Percentiles rank a stretch among this genome's conserved stretches.
Conservation (phyloP, 2,797 vertebrate species). For the Sebastes steindachneri region DNA sequence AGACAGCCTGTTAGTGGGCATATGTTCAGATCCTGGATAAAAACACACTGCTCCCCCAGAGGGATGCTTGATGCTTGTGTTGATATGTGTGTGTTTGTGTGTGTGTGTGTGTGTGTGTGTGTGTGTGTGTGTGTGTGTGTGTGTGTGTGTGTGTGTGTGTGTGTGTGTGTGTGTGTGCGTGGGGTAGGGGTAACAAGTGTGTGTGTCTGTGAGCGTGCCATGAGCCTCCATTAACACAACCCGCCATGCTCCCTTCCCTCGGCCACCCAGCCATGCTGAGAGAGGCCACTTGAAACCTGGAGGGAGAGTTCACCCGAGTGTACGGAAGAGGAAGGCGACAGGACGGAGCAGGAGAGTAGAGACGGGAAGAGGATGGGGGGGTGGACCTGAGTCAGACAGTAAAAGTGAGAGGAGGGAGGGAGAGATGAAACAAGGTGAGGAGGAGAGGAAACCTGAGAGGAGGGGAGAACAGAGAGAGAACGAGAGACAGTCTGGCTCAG, state of each 20-base stretch:
- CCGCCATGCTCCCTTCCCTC: conserved; percentile 51
- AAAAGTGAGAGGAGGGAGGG: conserved; percentile 2
- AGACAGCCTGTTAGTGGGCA: conserved; percentile 70
- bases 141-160: conserved; percentile 47
- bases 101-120: not conserved
- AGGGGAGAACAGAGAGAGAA: not conserved
- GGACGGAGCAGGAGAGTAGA: conserved; percentile 3
- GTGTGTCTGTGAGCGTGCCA: conserved; percentile 44
- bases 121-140: conserved; percentile 22
- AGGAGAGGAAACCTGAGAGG: conserved; percentile 15
- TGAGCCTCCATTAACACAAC: conserved; percentile 65
- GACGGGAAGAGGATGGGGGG: not conserved
- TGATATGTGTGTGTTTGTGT: conserved; percentile 26
- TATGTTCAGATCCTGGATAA: conserved; percentile 76
- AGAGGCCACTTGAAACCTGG: conserved; percentile 48
- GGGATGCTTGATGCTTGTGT: conserved; percentile 28
- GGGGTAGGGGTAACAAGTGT: conserved; percentile 59
- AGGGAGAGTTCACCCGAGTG: conserved; percentile 54
- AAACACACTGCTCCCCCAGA: conserved; percentile 61
- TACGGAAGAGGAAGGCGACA: conserved; percentile 36
- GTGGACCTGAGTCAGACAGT: conserved; percentile 20
- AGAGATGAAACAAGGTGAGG: conserved; percentile 20
- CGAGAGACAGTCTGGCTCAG: conserved; percentile 49
- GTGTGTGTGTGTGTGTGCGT: conserved; percentile 26
- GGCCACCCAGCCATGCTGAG: conserved; percentile 36